Base-by-base conservation (phyloP, 2,113 vertebrate genomes). In the Marmota flaviventris region DNA sequence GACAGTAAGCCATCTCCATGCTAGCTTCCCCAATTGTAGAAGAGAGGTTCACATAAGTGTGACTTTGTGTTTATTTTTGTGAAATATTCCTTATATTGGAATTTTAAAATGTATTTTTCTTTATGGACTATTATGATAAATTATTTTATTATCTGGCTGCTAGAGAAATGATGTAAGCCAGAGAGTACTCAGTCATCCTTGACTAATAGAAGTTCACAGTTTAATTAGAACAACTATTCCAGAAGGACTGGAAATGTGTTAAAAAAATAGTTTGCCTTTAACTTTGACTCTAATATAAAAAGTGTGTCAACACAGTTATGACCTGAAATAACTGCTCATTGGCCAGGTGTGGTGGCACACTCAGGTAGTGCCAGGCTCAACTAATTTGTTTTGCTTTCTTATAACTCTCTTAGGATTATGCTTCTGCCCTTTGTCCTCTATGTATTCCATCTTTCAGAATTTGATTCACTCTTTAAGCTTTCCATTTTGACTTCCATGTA, bases 251-350 rank as follows among this genome's bases (percentile, higher is more conserved):
- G 75, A 86, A 94, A 95, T 77, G 67, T 73, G 7, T 75, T 81
- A 53, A 81, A 45, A 89, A 94, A 37, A 69, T 67, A 75, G 56
- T 94, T 96, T 53, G 27, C 76, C 51, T 97, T 97, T 97, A 97
- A 94, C 77, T 82, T 82, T 89, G 84, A 56, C 65, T 93, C 42
- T 91, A 32, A 84, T 89, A 65, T 94, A 94, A 95, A 94, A 94
- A 45, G 39, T 83, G 56, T 96, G 56, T 67, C 75, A 86, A 93
- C 42, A 88, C 84, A 91, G 85, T 78, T 91, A n/a, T 79, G 42
- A 70, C 94, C 25, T 88, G 82, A 90, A 84, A 92, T 77, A 91
- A 82, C 34, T 34, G 25, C 37, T 76, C 16, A 39, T 79, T 89
- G 42, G 75, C 34, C 14, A 70, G 67, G 67, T 17, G 67, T 34